Conservation (phyloP, 2,797 vertebrate species). For the Chelon auratus region DNA sequence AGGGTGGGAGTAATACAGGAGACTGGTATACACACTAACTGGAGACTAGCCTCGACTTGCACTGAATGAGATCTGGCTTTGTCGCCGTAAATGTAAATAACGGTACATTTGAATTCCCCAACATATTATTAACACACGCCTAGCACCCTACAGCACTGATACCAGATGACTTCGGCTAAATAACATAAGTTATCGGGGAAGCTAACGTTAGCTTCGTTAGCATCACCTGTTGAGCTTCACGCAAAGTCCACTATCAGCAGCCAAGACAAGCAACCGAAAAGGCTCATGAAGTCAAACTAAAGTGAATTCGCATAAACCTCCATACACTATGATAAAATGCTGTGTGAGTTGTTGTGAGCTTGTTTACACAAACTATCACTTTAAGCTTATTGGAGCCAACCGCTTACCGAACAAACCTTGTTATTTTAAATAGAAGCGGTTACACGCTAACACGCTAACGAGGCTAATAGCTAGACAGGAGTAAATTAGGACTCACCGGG, state of each 20-base stretch:
- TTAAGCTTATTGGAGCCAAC: constrained; percentile 31
- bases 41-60: not conserved
- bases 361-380: not conserved
- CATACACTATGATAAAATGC: not conserved
- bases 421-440: constrained; percentile 48
- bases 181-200: not conserved
- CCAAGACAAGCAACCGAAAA: constrained; percentile 1
- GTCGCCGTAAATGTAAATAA: not conserved
- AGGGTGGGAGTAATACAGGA: constrained; percentile 7
- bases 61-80: not conserved
- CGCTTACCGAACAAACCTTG: constrained; percentile 20
- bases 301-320: not conserved
- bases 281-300: not conserved
- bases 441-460: constrained; percentile 61
- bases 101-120: not conserved
- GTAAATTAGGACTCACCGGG: not conserved
- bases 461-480: constrained; percentile 59
- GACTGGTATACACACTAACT: not conserved
- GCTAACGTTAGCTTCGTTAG: constrained; percentile 58
- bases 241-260: constrained; percentile 32
- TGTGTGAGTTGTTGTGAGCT: not conserved
- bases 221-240: constrained; percentile 76
- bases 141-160: no score
- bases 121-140: not conserved
- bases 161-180: not conserved